phyloP scores from a whole-genome alignment of 1,140 invertebrate species.

The Polyergus mexicanus region DNA sequence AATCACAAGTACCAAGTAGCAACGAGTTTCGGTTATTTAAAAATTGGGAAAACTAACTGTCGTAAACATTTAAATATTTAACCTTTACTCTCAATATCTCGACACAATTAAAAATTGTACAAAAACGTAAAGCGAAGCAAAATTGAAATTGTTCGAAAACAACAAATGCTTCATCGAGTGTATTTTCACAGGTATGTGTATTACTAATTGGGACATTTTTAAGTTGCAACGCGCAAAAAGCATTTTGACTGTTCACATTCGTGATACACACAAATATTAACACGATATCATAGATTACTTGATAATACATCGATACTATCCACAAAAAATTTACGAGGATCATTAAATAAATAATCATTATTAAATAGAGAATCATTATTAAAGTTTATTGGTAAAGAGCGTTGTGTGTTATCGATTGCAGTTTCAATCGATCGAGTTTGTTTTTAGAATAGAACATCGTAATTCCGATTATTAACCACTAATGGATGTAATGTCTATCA shows the following conservation, averaged over 20 bases:
- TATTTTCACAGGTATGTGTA: background rate
- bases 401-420: background rate
- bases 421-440: too few relatives aligned
- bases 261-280: background rate
- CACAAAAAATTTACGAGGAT: background rate
- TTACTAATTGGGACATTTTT: conserved; percentile 31
- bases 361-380: too few relatives aligned
- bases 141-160: conserved; percentile 32
- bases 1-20: background rate
- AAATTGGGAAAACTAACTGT: conserved; percentile 28
- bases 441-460: background rate
- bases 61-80: conserved; percentile 19
- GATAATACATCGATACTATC: background rate
- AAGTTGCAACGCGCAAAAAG: background rate
- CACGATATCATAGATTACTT: background rate
- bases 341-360: background rate
- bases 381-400: background rate
- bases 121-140: conserved; percentile 1
- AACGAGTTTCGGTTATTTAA: background rate
- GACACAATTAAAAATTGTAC: conserved; percentile 18
- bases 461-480: conserved; percentile 1
- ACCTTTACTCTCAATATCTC: background rate
- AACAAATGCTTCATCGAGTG: background rate
- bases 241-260: background rate
- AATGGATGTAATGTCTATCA: background rate